These are phyloP conservation scores for Idaea dimidiata DNA, from an alignment of 2,888 invertebrate species.

Conservation along the genomic window DNA sequence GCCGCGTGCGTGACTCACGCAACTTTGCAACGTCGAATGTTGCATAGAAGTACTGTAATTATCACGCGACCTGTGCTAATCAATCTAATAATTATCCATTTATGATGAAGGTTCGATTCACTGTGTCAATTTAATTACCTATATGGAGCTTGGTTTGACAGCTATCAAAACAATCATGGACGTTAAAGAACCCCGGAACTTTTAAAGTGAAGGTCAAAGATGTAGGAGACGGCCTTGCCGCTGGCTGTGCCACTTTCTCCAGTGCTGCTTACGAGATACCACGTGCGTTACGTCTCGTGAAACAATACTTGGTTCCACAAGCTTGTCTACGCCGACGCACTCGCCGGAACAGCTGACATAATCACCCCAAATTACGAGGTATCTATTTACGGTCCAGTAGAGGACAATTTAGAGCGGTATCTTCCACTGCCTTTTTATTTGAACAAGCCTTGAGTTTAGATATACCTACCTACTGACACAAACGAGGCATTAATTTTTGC, in stretches of 20 bases:
- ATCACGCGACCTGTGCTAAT: conserved; percentile 54
- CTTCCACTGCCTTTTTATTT: conserved; percentile 56
- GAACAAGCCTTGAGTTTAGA: conserved; percentile 63
- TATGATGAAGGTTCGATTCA: conserved; percentile 32
- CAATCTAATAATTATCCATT: conserved; percentile 38
- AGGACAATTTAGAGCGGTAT: conserved; percentile 61
- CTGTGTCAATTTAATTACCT: conserved; percentile 19
- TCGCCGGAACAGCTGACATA: conserved; percentile 68
- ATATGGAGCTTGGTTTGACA: conserved; percentile 6
- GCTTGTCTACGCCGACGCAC: conserved; percentile 59
- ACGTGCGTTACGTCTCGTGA: conserved; percentile 63
- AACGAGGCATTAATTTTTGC: conserved; percentile 62
- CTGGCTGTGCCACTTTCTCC: conserved; percentile 76
- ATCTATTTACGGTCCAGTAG: conserved; percentile 53
- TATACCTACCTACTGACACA: conserved; percentile 30
- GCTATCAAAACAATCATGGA: conserved; percentile 11
- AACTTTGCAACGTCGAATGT: conserved; percentile 41
- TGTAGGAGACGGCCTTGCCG: conserved; percentile 71
- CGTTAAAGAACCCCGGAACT: conserved; percentile 55
- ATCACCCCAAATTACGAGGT: conserved; percentile 63
- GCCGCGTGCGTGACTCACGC: conserved; percentile 67
- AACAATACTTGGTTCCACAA: conserved; percentile 59
- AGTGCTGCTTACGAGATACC: conserved; percentile 52
- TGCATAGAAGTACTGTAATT: conserved; percentile 51
- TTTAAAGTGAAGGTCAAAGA: conserved; percentile 64